These are phyloP conservation scores for Hydraecia micacea DNA, from an alignment of 2,888 invertebrate genomes.

Conservation along the genomic window DNA sequence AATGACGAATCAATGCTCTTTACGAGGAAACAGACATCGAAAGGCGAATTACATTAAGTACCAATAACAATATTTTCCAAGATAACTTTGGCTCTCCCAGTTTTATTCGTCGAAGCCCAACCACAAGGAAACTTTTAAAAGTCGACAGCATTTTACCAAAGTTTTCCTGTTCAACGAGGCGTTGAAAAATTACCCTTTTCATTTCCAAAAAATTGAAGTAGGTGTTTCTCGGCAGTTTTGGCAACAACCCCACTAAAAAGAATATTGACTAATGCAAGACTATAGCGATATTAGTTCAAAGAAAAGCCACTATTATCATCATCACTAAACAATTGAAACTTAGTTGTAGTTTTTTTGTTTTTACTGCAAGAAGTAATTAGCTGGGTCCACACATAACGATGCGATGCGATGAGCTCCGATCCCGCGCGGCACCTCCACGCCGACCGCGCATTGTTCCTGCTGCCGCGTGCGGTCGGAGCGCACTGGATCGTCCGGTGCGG, in stretches of 20 bases:
- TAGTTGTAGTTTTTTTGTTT: neutral
- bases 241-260: neutral
- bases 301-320: neutral
- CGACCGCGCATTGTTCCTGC: no score
- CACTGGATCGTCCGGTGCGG: no score
- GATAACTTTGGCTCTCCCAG: neutral
- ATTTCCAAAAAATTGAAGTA: neutral
- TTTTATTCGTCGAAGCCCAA: neutral
- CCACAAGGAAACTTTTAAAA: slow-evolving; percentile 20
- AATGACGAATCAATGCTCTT: slow-evolving; percentile 18
- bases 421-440: no score
- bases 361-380: neutral
- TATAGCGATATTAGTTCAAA: neutral
- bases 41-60: slow-evolving; percentile 26
- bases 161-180: slow-evolving; percentile 39
- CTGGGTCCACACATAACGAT: no score
- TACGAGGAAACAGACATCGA: slow-evolving; percentile 28
- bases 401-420: neutral
- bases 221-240: slow-evolving; percentile 5
- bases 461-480: no score
- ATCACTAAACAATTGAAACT: neutral
- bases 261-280: neutral
- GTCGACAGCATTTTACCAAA: neutral
- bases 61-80: slow-evolving; percentile 14
- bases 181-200: neutral